phyloP scores from a whole-genome alignment of 2,797 vertebrate genomes.

The Cygnus olor region DNA sequence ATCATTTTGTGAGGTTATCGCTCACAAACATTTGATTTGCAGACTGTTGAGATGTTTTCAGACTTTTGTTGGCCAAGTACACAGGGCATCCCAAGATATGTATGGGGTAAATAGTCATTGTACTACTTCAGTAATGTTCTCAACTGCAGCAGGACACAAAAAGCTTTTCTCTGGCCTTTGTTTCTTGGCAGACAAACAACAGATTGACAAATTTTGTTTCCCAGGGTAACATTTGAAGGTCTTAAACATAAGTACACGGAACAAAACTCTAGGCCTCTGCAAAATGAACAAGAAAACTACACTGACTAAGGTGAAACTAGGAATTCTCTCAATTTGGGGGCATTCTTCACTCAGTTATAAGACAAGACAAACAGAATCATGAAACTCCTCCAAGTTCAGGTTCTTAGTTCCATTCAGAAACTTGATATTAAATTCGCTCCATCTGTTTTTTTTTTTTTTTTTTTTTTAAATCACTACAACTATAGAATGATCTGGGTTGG shows the following conservation, averaged over 20 bases:
- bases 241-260: neutral
- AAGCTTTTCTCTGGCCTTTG: neutral
- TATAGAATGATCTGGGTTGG: too few relatives aligned
- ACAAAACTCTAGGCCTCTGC: neutral
- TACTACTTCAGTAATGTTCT: neutral
- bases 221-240: neutral
- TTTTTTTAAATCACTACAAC: neutral
- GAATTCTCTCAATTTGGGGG: neutral
- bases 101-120: neutral
- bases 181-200: neutral
- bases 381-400: neutral
- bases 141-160: neutral
- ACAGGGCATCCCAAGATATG: neutral
- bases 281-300: neutral
- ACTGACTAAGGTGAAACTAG: neutral
- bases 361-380: neutral
- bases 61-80: neutral
- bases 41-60: neutral
- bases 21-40: neutral
- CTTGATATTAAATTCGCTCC: too few relatives aligned
- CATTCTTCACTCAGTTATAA: neutral
- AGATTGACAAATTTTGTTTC: neutral
- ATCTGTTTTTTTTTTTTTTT: neutral
- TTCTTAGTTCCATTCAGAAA: neutral
- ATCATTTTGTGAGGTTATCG: neutral